Evolutionary conservation across 53 echinoderm and acorn worm genomes (phyloP).

Genomic region (Pentamera pediparva): DNA sequence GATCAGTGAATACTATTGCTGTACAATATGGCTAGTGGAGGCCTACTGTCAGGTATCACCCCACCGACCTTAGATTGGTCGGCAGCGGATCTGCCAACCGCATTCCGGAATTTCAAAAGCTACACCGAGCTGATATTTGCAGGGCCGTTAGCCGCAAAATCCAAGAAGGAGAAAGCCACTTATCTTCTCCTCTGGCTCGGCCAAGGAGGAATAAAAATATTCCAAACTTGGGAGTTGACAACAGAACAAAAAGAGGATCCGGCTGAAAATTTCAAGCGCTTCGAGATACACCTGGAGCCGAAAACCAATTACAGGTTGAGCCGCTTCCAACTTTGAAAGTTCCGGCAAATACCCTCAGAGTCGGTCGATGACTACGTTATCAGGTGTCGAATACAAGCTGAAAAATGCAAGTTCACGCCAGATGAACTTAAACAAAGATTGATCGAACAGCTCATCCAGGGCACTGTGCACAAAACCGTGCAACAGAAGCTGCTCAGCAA

Average conservation of each 20-base stretch:
- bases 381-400: conserved; percentile 17
- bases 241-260: conserved; percentile 36
- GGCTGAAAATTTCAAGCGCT: conserved; percentile 10
- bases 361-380: conserved; percentile 34
- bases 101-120: conserved; percentile 41
- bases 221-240: conserved; percentile 35
- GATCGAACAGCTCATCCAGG: conserved; percentile 42
- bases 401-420: conserved; percentile 32
- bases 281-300: conserved; percentile 45
- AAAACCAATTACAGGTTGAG: conserved; percentile 43
- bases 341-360: conserved; percentile 10
- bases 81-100: conserved; percentile 31
- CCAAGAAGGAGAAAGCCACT: conserved; percentile 11
- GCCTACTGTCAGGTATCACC: neutral
- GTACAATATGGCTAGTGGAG: neutral
- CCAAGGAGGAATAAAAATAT: conserved; percentile 45
- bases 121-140: conserved; percentile 41
- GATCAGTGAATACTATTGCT: too few species aligned
- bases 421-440: conserved; percentile 25
- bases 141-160: conserved; percentile 46
- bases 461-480: conserved; percentile 34
- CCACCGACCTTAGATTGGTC: neutral
- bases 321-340: conserved; percentile 39
- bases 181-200: conserved; percentile 47
- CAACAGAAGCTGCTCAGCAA: conserved; percentile 38